Evolutionary conservation across 2,797 vertebrate species (phyloP), one percentile per base, ranked within the genome.

Genomic region (Chaunax sp.): DNA sequence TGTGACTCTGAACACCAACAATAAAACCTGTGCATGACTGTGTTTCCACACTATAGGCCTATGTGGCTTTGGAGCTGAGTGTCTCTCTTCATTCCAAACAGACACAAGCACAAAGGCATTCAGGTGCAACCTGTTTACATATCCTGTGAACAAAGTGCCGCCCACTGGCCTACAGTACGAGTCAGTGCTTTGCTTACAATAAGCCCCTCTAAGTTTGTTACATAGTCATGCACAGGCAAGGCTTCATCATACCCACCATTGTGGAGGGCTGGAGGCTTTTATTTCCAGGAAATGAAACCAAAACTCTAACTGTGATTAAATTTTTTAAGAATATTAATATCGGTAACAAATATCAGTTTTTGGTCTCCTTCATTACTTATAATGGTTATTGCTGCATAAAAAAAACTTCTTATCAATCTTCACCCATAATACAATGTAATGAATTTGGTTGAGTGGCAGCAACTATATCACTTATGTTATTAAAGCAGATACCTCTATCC

Each of bases 71-170:
- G 41, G 1, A 19, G 40, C 25, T 4, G 16, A 64, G n/a, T 18
- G 40, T 64, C 38, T 65, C 62, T 67, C 74, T 80, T 68, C 20
- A 41, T n/a, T 55, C 22, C 16, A 65, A 72, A 45, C 23, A n/a
- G n/a, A 62, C 23, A 57, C 26, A 12, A 56, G 59, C 10, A 61
- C 49, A 81, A 74, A 73, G 30, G 37, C 52, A 54, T 52, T 58
- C 58, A 81, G 61, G 69, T 77, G 59, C 49, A 63, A 66, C 44
- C 43, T 63, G 28, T 57, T 62, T 75, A 59, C 14, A 45, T 20
- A 49, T 61, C 26, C 41, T 37, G 6, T 26, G 20, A 69, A 68
- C 52, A 51, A 65, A 72, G 44, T 58, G 15, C 1, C 0, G 10
- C 59, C 18, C 50, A 47, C 46, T 20, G 56, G 20, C 49, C 35